These are phyloP conservation scores for Schizopygopsis pylzovi DNA, from an alignment of 2,797 vertebrate genomes.

Conservation along the genomic window DNA sequence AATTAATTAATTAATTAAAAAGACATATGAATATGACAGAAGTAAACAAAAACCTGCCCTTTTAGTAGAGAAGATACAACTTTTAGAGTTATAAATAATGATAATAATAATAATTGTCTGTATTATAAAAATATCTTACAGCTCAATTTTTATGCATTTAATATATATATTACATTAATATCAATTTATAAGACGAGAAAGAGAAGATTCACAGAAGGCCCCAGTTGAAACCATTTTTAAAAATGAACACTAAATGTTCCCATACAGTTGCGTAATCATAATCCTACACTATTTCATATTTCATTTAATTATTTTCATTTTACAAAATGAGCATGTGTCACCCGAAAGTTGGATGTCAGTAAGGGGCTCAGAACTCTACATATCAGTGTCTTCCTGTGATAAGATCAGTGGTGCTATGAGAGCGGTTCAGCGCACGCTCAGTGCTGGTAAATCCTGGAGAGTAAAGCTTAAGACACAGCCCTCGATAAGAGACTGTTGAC, in stretches of 20 bases:
- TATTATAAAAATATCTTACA: neutral
- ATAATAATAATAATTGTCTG: neutral
- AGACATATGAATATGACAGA: neutral
- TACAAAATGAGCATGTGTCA: neutral
- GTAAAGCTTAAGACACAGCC: constrained; percentile 44
- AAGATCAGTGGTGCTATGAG: constrained; percentile 37
- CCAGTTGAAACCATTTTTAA: neutral
- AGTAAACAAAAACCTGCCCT: neutral
- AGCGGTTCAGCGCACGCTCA: constrained; percentile 31
- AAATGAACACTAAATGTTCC: neutral
- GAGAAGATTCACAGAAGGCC: neutral
- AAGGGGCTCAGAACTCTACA: neutral
- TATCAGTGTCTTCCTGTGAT: constrained; percentile 31
- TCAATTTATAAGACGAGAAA: neutral
- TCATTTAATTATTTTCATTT: neutral
- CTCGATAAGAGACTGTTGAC: constrained; percentile 45
- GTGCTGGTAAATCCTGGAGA: constrained; percentile 43
- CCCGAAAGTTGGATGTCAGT: constrained; percentile 8
- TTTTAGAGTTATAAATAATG: neutral
- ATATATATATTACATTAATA: neutral
- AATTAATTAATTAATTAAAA: no score
- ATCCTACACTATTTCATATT: neutral
- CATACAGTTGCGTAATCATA: neutral
- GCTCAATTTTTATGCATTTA: neutral
- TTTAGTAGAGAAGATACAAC: neutral